These are phyloP conservation scores for Forbesichthys papilliferus DNA, from an alignment of 2,113 vertebrate genomes.

Conservation along the genomic window DNA sequence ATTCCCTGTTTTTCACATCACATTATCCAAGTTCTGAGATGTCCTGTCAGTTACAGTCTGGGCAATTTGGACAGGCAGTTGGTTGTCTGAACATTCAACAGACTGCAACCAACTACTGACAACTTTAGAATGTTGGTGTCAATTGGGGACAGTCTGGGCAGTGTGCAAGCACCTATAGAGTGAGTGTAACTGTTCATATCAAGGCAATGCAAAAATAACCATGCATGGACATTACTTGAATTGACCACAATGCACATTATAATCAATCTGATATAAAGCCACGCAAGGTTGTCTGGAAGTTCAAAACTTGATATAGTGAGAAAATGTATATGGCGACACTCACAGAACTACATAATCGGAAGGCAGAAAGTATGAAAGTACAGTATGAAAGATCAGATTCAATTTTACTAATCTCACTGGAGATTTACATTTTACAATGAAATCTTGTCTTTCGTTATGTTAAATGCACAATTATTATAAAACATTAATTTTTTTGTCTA, in stretches of 20 bases:
- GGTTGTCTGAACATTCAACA: too few relatives aligned
- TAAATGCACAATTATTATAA: not conserved
- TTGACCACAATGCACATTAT: slow-evolving; percentile 39
- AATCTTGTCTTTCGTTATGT: not conserved
- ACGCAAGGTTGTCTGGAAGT: slow-evolving; percentile 34
- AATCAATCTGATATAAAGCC: slow-evolving; percentile 43
- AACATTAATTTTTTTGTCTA: not conserved
- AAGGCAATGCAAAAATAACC: slow-evolving; percentile 32
- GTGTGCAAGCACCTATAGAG: slow-evolving; percentile 3
- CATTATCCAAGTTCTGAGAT: too few relatives aligned
- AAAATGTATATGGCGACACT: slow-evolving; percentile 67
- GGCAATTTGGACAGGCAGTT: too few relatives aligned
- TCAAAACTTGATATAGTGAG: slow-evolving; percentile 37
- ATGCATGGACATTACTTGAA: slow-evolving; percentile 55
- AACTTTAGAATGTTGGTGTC: too few relatives aligned
- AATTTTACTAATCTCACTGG: slow-evolving; percentile 24
- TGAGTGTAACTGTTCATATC: slow-evolving; percentile 33
- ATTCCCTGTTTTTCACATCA: too few relatives aligned
- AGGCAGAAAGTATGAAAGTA: slow-evolving; percentile 57
- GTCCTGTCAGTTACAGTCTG: too few relatives aligned
- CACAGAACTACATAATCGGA: slow-evolving; percentile 74
- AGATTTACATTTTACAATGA: too few relatives aligned
- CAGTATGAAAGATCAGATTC: slow-evolving; percentile 64
- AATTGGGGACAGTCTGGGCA: too few relatives aligned
- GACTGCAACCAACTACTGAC: too few relatives aligned